These are phyloP conservation scores for Turritopsis dohrnii DNA, from an alignment of 30 jellyfish, hydroid and myxozoan genomes.

Conservation along the genomic window DNA sequence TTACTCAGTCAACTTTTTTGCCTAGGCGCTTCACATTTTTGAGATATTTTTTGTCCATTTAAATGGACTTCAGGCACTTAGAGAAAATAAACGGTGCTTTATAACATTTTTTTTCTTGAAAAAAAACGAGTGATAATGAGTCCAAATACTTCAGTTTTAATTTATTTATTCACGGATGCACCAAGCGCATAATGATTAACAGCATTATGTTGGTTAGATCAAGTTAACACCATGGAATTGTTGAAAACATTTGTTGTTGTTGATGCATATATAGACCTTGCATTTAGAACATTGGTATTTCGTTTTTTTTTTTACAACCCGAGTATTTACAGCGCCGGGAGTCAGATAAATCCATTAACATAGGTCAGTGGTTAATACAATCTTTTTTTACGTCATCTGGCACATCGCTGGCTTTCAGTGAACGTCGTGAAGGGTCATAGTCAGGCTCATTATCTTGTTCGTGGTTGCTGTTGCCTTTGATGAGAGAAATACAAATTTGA, in stretches of 20 bases:
- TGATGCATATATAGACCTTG: constrained; percentile 34
- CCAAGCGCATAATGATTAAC: no score
- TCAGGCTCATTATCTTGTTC: neutral
- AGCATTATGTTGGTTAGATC: no score
- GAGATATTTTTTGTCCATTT: constrained; percentile 13
- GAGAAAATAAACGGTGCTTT: neutral
- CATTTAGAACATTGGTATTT: constrained; percentile 39
- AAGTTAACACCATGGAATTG: constrained; percentile 33
- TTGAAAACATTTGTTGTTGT: constrained; percentile 25
- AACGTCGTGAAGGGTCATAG: constrained; percentile 1
- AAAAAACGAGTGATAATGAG: neutral
- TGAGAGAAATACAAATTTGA: neutral
- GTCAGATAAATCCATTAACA: constrained; percentile 22
- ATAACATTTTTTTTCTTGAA: neutral
- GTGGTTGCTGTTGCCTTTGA: neutral
- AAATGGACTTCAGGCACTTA: constrained; percentile 24
- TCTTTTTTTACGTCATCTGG: constrained; percentile 11
- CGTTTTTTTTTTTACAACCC: constrained; percentile 32
- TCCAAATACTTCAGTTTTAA: neutral
- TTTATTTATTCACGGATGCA: neutral
- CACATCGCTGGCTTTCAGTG: constrained; percentile 16
- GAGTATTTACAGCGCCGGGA: constrained; percentile 27
- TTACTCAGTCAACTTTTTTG: neutral
- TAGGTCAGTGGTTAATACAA: constrained; percentile 39
- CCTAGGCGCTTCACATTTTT: neutral